Evolutionary conservation across 2,113 vertebrate genomes (phyloP).

Genomic region (Hyperopisus bebe): DNA sequence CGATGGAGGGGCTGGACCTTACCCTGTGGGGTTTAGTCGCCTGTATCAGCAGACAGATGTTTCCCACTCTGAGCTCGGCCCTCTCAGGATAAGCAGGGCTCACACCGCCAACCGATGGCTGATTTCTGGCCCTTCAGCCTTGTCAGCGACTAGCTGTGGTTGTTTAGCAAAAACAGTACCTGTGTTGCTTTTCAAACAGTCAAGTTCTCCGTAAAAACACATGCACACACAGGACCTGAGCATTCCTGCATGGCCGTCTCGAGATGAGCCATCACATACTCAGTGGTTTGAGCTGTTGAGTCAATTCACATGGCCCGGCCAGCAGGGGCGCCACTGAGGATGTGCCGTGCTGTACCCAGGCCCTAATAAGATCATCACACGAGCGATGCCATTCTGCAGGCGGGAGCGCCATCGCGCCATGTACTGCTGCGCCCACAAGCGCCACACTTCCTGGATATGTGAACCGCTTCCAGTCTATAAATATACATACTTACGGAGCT

Average conservation of each 20-base stretch:
- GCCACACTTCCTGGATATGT: background rate
- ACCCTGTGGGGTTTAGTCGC: background rate
- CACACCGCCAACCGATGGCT: background rate
- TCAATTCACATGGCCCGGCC: background rate
- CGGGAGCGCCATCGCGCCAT: too few species aligned
- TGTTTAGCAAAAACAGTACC: background rate
- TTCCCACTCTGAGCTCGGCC: background rate
- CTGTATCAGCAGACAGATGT: background rate
- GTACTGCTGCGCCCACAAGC: background rate
- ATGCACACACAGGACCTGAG: background rate
- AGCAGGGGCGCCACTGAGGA: background rate
- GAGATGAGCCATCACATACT: background rate
- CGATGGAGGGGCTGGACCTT: background rate
- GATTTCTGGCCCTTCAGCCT: background rate
- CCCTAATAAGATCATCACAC: conserved; percentile 23
- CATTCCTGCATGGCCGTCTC: background rate
- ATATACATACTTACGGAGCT: background rate
- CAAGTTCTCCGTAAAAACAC: background rate
- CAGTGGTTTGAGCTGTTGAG: background rate
- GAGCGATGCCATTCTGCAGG: background rate
- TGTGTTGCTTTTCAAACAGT: background rate
- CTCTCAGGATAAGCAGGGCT: background rate
- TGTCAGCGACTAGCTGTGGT: background rate
- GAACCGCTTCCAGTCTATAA: background rate
- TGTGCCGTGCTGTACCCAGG: background rate